These are phyloP conservation scores for Lasioglossum morio DNA, from an alignment of 2,888 invertebrate genomes.

Conservation along the genomic window DNA sequence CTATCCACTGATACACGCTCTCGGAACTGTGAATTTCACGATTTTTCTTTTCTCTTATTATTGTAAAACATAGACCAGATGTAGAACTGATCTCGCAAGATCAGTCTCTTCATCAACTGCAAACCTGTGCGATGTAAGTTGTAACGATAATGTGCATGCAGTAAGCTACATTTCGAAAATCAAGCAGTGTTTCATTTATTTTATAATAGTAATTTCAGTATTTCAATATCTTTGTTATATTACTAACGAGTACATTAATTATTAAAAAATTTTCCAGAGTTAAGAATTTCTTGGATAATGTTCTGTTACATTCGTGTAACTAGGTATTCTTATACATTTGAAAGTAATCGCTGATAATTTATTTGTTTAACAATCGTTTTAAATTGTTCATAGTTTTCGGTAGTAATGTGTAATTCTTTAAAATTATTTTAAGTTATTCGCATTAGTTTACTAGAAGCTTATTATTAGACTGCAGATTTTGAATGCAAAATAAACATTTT, in stretches of 20 bases:
- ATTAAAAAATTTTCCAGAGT: slow-evolving; percentile 21
- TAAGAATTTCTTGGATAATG: slow-evolving; percentile 23
- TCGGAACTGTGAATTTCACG: slow-evolving; percentile 36
- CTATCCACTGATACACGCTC: slow-evolving; percentile 56
- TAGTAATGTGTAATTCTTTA: not conserved
- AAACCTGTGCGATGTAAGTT: slow-evolving; percentile 79
- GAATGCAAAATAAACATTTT: not conserved
- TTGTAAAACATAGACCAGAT: slow-evolving; percentile 79
- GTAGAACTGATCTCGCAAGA: slow-evolving; percentile 80
- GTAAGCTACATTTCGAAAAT: not conserved
- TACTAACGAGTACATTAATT: slow-evolving; percentile 16
- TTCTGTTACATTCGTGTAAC: not conserved
- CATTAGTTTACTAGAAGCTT: not conserved
- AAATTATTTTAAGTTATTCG: slow-evolving; percentile 10
- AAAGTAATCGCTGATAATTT: not conserved
- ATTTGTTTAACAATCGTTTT: not conserved
- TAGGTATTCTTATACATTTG: not conserved
- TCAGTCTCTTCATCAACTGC: slow-evolving; percentile 73
- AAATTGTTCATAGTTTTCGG: not conserved
- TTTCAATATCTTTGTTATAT: slow-evolving; percentile 6
- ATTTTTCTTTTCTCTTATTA: slow-evolving; percentile 72
- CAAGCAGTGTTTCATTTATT: not conserved
- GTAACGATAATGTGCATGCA: slow-evolving; percentile 27
- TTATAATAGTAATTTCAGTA: not conserved
- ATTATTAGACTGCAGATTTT: not conserved